Percentiles rank a stretch among this genome's conserved stretches.
These are phyloP conservation scores for Onthophagus sagittarius DNA, from an alignment of 2,888 invertebrate species.

Conservation along the genomic window DNA sequence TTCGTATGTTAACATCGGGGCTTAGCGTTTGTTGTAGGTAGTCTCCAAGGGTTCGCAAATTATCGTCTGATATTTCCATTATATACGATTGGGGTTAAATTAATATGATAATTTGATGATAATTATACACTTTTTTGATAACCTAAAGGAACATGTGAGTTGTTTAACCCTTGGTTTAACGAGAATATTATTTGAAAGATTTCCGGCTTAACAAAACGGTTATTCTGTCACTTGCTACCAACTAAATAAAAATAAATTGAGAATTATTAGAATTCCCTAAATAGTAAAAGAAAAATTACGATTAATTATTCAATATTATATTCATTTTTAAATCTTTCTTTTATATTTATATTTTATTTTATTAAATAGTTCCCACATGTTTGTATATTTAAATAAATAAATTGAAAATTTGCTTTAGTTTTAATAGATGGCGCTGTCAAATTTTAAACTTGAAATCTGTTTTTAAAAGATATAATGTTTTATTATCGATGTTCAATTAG, in stretches of 20 bases:
- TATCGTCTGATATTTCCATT: slow-evolving; percentile 89
- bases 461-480: too few relatives aligned
- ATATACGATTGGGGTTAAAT: slow-evolving; percentile 19
- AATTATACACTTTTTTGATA: background rate
- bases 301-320: too few relatives aligned
- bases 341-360: too few relatives aligned
- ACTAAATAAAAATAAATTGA: background rate
- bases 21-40: slow-evolving; percentile 86
- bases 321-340: too few relatives aligned
- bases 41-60: slow-evolving; percentile 74
- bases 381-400: too few relatives aligned
- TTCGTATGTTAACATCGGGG: slow-evolving; percentile 74
- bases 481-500: too few relatives aligned
- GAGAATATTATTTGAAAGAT: slow-evolving; percentile 1
- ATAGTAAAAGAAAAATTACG: background rate
- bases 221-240: background rate
- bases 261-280: background rate
- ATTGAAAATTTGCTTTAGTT: too few relatives aligned
- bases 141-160: background rate
- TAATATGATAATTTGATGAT: background rate
- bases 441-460: too few relatives aligned
- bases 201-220: slow-evolving; percentile 1
- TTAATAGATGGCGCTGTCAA: too few relatives aligned
- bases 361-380: too few relatives aligned
- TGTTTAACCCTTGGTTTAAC: background rate